These are phyloP conservation scores for Rhagonycha lutea DNA, from an alignment of 2,888 invertebrate genomes.

Conservation along the genomic window DNA sequence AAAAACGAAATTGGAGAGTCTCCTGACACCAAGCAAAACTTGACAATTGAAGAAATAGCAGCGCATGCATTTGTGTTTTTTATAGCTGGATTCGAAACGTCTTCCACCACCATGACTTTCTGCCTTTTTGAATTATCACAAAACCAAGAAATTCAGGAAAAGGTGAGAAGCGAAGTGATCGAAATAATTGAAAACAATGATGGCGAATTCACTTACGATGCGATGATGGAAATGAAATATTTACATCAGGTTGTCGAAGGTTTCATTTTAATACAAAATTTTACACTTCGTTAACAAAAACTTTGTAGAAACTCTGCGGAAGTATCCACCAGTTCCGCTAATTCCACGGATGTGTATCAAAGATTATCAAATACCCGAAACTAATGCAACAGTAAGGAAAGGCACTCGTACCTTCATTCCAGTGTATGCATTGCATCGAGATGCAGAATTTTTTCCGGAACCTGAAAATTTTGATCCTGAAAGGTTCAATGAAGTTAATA, in stretches of 20 bases:
- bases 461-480: conserved; percentile 67
- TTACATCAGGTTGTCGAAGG: conserved; percentile 54
- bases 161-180: conserved; percentile 52
- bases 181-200: conserved; percentile 48
- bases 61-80: conserved; percentile 44
- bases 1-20: conserved; percentile 15
- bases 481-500: conserved; percentile 53
- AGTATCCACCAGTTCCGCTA: conserved; percentile 42
- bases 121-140: conserved; percentile 57
- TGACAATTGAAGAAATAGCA: conserved; percentile 25
- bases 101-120: conserved; percentile 53
- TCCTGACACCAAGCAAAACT: background rate
- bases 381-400: conserved; percentile 36
- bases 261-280: conserved; percentile 33
- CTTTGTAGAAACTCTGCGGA: conserved; percentile 41
- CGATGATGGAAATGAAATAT: conserved; percentile 56
- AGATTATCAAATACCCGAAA: conserved; percentile 40
- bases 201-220: conserved; percentile 55
- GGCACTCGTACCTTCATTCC: conserved; percentile 36
- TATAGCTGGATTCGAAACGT: conserved; percentile 50
- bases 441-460: conserved; percentile 41
- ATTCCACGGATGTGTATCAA: conserved; percentile 37
- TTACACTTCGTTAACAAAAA: background rate
- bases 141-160: conserved; percentile 55
- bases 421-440: conserved; percentile 41